phyloP scores from a whole-genome alignment of 2,113 vertebrate genomes.

The Amphilophus citrinellus region DNA sequence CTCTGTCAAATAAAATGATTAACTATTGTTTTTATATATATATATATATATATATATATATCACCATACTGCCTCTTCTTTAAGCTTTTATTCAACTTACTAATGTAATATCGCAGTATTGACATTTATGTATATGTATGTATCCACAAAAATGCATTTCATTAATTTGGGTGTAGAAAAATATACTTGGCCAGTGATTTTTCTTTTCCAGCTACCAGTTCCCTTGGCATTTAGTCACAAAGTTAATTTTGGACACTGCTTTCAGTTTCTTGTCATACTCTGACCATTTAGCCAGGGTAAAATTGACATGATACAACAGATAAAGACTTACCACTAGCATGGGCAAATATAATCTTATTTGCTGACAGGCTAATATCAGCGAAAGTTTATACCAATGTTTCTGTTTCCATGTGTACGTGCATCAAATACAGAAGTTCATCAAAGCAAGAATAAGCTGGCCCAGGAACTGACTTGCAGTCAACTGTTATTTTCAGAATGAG shows the following conservation, averaged over 20 bases:
- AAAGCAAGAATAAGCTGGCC: neutral
- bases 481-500: neutral
- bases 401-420: neutral
- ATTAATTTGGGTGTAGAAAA: neutral
- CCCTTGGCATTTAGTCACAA: neutral
- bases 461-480: neutral
- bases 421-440: neutral
- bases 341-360: neutral
- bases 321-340: neutral
- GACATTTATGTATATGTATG: neutral
- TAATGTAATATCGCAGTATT: rapidly evolving
- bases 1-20: too few species aligned
- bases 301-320: neutral
- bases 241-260: neutral
- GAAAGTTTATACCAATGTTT: neutral
- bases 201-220: neutral
- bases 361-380: neutral
- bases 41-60: too few species aligned
- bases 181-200: neutral
- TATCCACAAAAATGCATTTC: neutral
- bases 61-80: neutral
- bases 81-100: neutral
- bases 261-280: neutral
- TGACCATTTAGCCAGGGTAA: neutral
- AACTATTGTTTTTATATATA: too few species aligned